These are phyloP conservation scores for Pterostichus madidus DNA, from an alignment of 2,888 invertebrate genomes.

Conservation along the genomic window DNA sequence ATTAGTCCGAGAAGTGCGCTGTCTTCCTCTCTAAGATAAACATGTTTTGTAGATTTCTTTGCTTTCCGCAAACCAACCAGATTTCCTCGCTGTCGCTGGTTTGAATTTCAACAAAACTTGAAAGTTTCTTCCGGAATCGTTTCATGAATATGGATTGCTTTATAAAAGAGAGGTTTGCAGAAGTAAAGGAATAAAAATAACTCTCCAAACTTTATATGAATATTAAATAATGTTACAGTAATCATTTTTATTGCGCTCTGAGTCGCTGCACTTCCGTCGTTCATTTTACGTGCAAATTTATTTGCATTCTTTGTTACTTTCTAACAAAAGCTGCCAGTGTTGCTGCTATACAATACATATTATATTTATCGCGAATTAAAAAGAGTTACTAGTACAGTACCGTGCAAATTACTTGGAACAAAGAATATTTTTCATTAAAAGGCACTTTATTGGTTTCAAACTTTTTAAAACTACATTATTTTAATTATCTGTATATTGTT, in stretches of 20 bases:
- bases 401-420: too few relatives aligned
- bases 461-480: too few relatives aligned
- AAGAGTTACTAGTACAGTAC: too few relatives aligned
- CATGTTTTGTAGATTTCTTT: slow-evolving; percentile 23
- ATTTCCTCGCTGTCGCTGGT: neutral
- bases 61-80: neutral
- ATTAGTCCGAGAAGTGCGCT: neutral
- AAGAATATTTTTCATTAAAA: too few relatives aligned
- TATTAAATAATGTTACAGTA: slow-evolving; percentile 12
- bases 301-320: slow-evolving; percentile 1
- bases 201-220: slow-evolving; percentile 1
- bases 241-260: slow-evolving; percentile 8
- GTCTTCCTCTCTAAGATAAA: neutral
- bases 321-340: neutral
- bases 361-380: too few relatives aligned
- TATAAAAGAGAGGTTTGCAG: slow-evolving; percentile 10
- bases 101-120: slow-evolving; percentile 6
- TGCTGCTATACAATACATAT: neutral
- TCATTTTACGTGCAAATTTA: slow-evolving; percentile 2
- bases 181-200: slow-evolving; percentile 10
- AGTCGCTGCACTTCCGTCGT: neutral
- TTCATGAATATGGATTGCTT: slow-evolving; percentile 34
- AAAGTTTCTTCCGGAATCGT: slow-evolving; percentile 19
- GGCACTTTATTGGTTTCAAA: too few relatives aligned
- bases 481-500: too few relatives aligned